Conservation (phyloP, 2,797 vertebrate species). For the Passerculus sandwichensis region DNA sequence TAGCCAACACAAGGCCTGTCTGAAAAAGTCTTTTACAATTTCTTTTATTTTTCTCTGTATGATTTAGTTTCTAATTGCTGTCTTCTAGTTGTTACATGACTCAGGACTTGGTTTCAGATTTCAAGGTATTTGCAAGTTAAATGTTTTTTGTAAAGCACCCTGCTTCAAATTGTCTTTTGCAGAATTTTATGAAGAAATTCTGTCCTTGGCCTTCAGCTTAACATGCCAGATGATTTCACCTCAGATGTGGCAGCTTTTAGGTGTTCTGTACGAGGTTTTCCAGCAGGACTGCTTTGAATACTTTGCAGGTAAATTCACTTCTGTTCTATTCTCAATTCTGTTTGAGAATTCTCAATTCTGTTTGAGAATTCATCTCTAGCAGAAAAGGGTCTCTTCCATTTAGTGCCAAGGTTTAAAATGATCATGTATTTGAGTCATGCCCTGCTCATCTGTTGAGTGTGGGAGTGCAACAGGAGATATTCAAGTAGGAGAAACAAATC, state of each 20-base stretch:
- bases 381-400: not conserved
- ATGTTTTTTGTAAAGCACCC: not conserved
- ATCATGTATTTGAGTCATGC: constrained; percentile 3
- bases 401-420: not conserved
- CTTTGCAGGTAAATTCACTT: constrained; percentile 86
- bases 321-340: no score
- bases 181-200: constrained; percentile 99
- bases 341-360: no score
- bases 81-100: not conserved
- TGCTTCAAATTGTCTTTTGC: constrained; percentile 26
- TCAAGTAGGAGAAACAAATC: not conserved
- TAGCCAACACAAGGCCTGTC: not conserved
- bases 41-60: not conserved
- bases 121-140: not conserved
- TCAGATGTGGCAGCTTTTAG: constrained; percentile 97
- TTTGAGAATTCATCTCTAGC: not conserved
- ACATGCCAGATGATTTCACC: constrained; percentile 94
- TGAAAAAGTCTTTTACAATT: not conserved
- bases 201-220: constrained; percentile 93
- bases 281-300: constrained; percentile 97
- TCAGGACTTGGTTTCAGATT: not conserved
- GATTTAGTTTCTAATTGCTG: not conserved
- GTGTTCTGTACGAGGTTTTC: constrained; percentile 92
- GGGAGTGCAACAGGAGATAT: not conserved
- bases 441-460: not conserved